phyloP scores from a whole-genome alignment of 30 jellyfish, hydroid and myxozoan genomes.

The Turritopsis rubra region DNA sequence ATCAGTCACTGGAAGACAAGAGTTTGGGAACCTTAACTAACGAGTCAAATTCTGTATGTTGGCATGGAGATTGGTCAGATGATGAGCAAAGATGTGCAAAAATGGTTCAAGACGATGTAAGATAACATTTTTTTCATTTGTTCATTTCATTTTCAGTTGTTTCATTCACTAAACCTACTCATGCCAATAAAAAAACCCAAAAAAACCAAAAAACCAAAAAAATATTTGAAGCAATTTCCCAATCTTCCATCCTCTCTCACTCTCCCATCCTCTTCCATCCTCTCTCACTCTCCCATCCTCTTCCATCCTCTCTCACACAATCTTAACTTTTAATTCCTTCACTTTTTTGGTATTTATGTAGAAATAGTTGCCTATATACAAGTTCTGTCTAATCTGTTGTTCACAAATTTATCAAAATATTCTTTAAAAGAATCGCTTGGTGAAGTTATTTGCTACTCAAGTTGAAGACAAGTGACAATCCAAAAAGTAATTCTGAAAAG shows the following conservation, averaged over 20 bases:
- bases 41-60: not conserved
- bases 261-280: no score
- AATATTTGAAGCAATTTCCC: no score
- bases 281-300: no score
- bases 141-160: not conserved
- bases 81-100: not conserved
- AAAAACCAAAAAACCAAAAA: no score
- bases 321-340: no score
- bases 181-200: no score
- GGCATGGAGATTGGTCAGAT: slow-evolving; percentile 15
- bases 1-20: slow-evolving; percentile 8
- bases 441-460: not conserved
- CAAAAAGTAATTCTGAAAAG: not conserved
- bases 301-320: no score
- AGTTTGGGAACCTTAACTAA: not conserved
- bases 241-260: no score
- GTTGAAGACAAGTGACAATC: not conserved
- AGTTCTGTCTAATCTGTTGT: no score
- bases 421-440: not conserved
- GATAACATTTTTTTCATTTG: not conserved
- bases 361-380: no score
- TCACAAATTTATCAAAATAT: not conserved
- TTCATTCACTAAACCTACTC: no score
- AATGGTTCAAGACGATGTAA: not conserved
- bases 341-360: no score